Conservation (phyloP, 2,113 vertebrate species). For the Eclectus roratus region DNA sequence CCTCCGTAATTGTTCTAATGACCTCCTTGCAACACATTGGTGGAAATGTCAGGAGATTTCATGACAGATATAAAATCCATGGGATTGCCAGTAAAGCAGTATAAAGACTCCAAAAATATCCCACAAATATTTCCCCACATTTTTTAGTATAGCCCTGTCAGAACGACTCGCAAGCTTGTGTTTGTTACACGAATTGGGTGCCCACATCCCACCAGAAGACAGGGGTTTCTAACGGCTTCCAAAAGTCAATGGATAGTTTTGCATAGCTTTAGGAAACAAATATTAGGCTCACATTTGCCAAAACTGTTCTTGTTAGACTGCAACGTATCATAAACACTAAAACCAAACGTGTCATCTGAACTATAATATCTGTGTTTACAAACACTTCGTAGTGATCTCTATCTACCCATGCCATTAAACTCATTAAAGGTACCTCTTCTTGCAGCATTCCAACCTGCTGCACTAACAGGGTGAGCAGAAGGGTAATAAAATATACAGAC, state of each 20-base stretch:
- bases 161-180: not conserved
- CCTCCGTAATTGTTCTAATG: constrained; percentile 57
- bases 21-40: constrained; percentile 59
- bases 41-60: constrained; percentile 63
- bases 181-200: not conserved
- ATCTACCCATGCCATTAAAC: not conserved
- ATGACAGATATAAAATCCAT: constrained; percentile 61
- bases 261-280: not conserved
- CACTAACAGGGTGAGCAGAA: not conserved
- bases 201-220: constrained; percentile 13
- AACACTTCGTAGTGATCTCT: not conserved
- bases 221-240: not conserved
- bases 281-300: not conserved
- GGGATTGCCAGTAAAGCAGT: constrained; percentile 51
- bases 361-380: not conserved
- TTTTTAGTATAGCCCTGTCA: constrained; percentile 40
- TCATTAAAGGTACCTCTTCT: not conserved
- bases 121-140: constrained; percentile 62
- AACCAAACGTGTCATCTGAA: not conserved
- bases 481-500: not conserved
- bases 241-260: not conserved
- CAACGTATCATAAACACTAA: not conserved
- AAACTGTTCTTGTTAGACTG: not conserved
- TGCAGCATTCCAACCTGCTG: not conserved
- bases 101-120: constrained; percentile 44